A percentile compares a stretch with the other conserved stretches of the same genome.
phyloP scores from a whole-genome alignment of 2,797 vertebrate species.

The Varecia variegata region DNA sequence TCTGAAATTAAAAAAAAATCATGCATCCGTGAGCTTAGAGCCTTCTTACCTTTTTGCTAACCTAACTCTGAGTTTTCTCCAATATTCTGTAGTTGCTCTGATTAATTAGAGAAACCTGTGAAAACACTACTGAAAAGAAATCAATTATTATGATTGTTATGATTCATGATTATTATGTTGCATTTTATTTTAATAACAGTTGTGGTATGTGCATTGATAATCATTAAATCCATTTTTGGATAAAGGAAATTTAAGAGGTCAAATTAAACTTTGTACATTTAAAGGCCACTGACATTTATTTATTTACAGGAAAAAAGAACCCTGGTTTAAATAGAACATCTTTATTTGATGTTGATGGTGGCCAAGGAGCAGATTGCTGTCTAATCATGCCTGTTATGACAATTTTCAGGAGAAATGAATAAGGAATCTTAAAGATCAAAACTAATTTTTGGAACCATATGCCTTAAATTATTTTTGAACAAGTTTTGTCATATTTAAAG shows the following conservation, averaged over 20 bases:
- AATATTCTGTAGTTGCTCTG: not conserved
- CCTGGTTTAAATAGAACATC: not conserved
- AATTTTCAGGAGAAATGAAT: conserved; percentile 19
- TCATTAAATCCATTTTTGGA: not conserved
- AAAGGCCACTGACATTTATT: not conserved
- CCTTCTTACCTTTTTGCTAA: not conserved
- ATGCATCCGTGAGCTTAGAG: not conserved
- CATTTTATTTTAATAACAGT: not conserved
- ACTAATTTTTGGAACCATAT: conserved; percentile 4
- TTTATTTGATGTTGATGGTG: not conserved
- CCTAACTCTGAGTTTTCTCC: not conserved
- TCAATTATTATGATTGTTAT: not conserved
- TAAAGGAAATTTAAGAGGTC: not conserved
- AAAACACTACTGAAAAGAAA: not conserved
- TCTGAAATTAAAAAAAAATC: too few species aligned
- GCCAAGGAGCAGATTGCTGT: not conserved
- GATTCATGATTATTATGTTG: not conserved
- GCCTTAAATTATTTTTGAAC: conserved; percentile 19
- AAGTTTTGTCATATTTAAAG: conserved; percentile 1
- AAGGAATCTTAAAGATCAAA: conserved; percentile 36
- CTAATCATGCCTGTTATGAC: not conserved
- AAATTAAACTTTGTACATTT: conserved; percentile 3
- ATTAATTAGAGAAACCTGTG: not conserved
- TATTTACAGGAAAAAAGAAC: not conserved
- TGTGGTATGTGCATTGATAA: not conserved